Evolutionary conservation across 2,888 invertebrate genomes (phyloP), one percentile per base, ranked within the genome.

Genomic region (Acronicta leporina): DNA sequence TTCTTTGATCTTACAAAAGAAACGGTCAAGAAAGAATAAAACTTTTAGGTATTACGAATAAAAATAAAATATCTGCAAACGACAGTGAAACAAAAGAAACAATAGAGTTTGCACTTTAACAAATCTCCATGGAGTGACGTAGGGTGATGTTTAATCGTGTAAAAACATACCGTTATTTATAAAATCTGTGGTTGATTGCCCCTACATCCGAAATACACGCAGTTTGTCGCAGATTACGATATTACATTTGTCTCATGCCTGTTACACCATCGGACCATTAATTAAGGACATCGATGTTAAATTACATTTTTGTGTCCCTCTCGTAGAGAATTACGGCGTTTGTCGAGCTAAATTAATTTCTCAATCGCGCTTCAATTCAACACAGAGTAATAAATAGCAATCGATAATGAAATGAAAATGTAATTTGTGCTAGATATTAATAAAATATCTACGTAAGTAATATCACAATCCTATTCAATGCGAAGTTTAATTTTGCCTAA

Each of bases 251-350:
- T 74, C 68, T 56, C 64, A 45, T 61, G 66, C 68, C 71, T 54
- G 51, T 20, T 55, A 52, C 58, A 73, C 58, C 67, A 73, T 75
- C 68, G 65, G 64, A 52, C 63, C 70, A 81, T 80, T 82, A 79
- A 82, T 81, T 77, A 73, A 51, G 61, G 59, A 68, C 60, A 79
- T 74, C 62, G 75, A 73, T 65, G 59, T 69, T 71, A 66, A 62
- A 77, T 76, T 76, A 75, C 70, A 53, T 64, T 75, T 73, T 65
- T 58, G 64, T 62, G 52, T 60, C 54, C 46, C 51, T 51, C 58
- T 59, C 59, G 45, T 59, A 62, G 69, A 66, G 51, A 33, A 33
- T 33, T 33, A 47, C 43, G 41, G 43, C 49, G 44, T 62, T 59
- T 53, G 40, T 54, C 16, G 33, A 59, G 35, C 48, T 15, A 55